Percentiles rank a stretch among this genome's conserved stretches.
phyloP scores from a whole-genome alignment of 2,113 vertebrate genomes.

The Pholis gunnellus region DNA sequence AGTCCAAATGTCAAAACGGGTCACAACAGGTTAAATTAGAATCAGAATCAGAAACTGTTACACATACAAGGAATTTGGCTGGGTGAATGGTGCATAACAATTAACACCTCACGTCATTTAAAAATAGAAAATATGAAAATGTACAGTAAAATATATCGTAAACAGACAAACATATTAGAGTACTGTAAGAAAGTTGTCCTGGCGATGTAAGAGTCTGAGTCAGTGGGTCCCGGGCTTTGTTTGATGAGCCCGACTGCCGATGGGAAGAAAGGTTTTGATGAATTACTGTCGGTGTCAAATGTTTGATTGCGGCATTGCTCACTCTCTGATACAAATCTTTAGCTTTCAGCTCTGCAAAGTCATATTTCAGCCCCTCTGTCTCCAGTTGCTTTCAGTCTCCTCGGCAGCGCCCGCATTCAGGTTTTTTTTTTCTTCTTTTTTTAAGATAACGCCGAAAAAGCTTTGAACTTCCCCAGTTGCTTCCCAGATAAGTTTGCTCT shows the following conservation, averaged over 20 bases:
- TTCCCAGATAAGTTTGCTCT: constrained; percentile 30
- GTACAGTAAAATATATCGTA: too few relatives aligned
- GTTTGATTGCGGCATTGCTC: constrained; percentile 26
- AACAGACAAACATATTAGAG: too few relatives aligned
- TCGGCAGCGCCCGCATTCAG: constrained; percentile 2
- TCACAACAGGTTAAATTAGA: neutral
- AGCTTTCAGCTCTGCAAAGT: constrained; percentile 8
- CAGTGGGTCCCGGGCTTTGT: neutral
- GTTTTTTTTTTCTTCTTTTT: neutral
- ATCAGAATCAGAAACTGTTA: neutral
- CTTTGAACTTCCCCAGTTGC: constrained; percentile 24
- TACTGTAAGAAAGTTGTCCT: neutral
- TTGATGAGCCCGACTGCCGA: neutral
- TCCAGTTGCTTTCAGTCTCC: constrained; percentile 13
- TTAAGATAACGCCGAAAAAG: neutral
- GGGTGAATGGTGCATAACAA: neutral
- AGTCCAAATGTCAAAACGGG: constrained; percentile 40
- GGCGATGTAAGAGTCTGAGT: neutral
- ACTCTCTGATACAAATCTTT: constrained; percentile 35
- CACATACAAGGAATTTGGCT: neutral
- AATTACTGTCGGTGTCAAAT: constrained; percentile 19
- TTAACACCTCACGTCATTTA: neutral
- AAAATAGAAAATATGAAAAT: neutral
- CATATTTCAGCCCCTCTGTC: constrained; percentile 1
- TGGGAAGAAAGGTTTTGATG: constrained; percentile 14